Conservation (phyloP, 2,113 vertebrate species). For the Martes martes region DNA sequence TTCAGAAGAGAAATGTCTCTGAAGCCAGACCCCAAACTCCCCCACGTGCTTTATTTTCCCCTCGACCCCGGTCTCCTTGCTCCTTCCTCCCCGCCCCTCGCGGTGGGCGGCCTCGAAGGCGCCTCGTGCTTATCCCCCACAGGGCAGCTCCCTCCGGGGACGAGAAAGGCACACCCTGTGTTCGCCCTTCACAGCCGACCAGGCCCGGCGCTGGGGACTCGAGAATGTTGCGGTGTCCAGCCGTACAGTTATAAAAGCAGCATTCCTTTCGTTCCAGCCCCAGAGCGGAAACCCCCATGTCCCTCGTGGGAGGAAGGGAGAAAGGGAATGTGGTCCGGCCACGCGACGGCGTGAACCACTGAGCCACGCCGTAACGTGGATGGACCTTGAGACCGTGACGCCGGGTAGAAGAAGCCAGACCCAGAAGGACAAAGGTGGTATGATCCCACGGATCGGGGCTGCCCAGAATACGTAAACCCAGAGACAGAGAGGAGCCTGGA, state of each 20-base stretch:
- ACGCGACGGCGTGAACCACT: background rate
- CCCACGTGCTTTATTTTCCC: background rate
- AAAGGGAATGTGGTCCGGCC: too few species aligned
- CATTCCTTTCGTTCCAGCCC: background rate
- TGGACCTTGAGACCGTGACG: background rate
- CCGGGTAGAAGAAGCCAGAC: background rate
- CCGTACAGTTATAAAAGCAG: too few species aligned
- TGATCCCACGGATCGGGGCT: background rate
- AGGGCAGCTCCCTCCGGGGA: background rate
- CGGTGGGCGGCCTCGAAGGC: too few species aligned
- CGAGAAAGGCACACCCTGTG: background rate
- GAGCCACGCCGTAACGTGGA: too few species aligned
- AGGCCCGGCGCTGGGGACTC: too few species aligned
- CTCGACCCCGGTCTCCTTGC: background rate
- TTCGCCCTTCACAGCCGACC: background rate
- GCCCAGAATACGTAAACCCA: background rate
- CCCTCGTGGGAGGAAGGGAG: background rate
- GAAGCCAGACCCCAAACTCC: background rate
- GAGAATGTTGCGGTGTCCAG: background rate
- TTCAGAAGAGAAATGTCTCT: background rate
- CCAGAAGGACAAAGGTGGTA: background rate
- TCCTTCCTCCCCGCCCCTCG: background rate
- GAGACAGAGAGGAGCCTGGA: background rate
- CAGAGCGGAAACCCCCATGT: background rate
- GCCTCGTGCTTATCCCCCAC: fast-evolving